Evolutionary conservation across 2,113 vertebrate genomes (phyloP), one percentile per base, ranked within the genome.

Genomic region (Platycercus adscitus): DNA sequence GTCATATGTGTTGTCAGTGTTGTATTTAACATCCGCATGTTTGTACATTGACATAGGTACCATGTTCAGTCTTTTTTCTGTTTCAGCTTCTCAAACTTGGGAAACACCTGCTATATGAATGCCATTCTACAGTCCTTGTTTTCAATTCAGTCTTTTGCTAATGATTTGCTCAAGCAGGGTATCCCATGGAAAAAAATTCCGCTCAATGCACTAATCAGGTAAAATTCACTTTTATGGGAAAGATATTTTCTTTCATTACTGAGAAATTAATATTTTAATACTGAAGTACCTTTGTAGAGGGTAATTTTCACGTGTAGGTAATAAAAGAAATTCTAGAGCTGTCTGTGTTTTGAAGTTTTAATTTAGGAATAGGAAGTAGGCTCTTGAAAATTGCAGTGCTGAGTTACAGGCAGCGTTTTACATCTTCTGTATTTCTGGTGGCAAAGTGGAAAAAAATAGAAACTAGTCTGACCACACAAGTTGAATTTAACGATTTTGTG

Each of bases 41-140:
- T 86, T 46, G 37, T 10, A 21, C 35, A 2, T 13, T 65, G 29
- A 52, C 19, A 37, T 28, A 55, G 17, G 7, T 7, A 29, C 60
- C 10, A 0, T 15, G 5, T 68, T 81, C 8, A 17, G 17, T 80
- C 49, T 88, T 56, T 25, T 37, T 88, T 88, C 76, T 95, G 82
- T 88, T 96, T 29, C 96, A 99, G 99, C 23, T 99, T 99, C 97
- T 99, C 99, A 80, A 99, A 99, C 93, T 95, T 99, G 96, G 99
- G 99, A 77, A 99, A 99, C 97, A 99, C 99, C 17, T 99, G 99
- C 93, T 99, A 99, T 94, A 99, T 99, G 99, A 99, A 99, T 46
- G 99, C 99, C 76, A 99, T 99, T 93, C 98, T 99, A 75, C 99
- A 99, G 91, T 99, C 99, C 39, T 98, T 99, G 37, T 99, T 99